phyloP scores from a whole-genome alignment of 2,113 vertebrate genomes.

The Copsychus sechellarum region DNA sequence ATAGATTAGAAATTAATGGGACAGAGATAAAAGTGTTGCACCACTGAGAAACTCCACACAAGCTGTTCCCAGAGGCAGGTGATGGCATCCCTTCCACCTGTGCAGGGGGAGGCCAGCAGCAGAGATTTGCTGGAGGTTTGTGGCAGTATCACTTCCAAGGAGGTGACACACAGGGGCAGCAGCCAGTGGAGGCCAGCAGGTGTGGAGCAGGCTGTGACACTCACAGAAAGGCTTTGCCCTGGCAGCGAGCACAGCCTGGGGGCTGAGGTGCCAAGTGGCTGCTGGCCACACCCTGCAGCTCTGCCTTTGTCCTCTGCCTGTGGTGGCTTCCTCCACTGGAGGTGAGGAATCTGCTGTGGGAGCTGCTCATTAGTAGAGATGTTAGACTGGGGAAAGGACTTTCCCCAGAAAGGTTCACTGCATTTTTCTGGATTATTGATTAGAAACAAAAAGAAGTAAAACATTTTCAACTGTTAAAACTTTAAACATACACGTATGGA shows the following conservation, averaged over 20 bases:
- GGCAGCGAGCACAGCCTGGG: not conserved
- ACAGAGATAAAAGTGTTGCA: not conserved
- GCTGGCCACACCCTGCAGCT: not conserved
- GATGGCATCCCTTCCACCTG: not conserved
- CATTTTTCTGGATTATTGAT: not conserved
- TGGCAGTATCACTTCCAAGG: fast-evolving
- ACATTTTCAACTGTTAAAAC: not conserved
- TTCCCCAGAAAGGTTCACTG: not conserved
- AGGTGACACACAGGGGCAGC: fast-evolving
- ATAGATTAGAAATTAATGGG: not conserved
- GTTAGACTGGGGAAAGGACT: not conserved
- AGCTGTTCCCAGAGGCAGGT: not conserved
- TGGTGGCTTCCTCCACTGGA: not conserved
- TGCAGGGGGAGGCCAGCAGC: not conserved
- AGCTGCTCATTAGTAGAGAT: not conserved
- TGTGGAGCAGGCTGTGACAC: fast-evolving
- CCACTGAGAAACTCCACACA: not conserved
- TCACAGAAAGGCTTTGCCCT: fast-evolving
- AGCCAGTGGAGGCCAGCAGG: fast-evolving
- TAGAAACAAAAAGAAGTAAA: not conserved
- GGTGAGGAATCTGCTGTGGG: not conserved
- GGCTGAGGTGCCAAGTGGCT: not conserved
- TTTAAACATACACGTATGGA: not conserved
- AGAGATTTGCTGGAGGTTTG: not conserved
- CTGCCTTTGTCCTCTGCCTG: not conserved